A percentile compares a stretch with the other conserved stretches of the same genome.
These are phyloP conservation scores for Allygus modestus DNA, from an alignment of 2,888 invertebrate species.

Conservation along the genomic window DNA sequence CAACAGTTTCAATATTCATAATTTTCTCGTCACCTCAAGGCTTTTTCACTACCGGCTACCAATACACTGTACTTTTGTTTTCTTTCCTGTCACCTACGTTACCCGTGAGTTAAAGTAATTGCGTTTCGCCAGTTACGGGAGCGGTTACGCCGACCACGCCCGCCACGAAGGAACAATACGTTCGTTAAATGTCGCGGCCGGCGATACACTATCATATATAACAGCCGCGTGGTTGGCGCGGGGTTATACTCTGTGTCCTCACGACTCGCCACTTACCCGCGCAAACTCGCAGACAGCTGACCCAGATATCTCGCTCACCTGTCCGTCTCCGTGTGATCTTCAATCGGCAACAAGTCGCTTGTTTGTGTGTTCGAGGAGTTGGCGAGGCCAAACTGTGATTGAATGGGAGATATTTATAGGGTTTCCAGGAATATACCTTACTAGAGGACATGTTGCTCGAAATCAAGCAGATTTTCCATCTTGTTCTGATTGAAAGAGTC, in stretches of 20 bases:
- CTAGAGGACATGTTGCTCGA: too few species aligned
- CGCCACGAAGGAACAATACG: constrained; percentile 21
- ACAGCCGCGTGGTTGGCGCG: constrained; percentile 19
- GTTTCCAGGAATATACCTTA: too few species aligned
- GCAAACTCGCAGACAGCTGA: constrained; percentile 51
- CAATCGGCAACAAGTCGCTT: not conserved
- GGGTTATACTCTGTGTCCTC: constrained; percentile 29
- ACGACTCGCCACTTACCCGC: constrained; percentile 51
- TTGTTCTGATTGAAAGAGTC: too few species aligned
- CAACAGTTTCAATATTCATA: not conserved
- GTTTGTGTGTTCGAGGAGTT: not conserved
- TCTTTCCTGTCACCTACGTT: constrained; percentile 20
- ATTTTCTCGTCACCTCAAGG: not conserved
- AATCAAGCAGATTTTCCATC: too few species aligned
- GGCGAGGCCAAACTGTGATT: not conserved
- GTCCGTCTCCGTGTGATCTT: not conserved
- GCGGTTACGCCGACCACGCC: constrained; percentile 39
- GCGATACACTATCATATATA: constrained; percentile 42
- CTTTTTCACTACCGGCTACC: not conserved
- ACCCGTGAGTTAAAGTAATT: constrained; percentile 30
- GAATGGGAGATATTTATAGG: too few species aligned
- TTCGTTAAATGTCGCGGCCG: constrained; percentile 49
- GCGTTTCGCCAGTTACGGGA: constrained; percentile 33
- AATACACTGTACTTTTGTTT: not conserved
- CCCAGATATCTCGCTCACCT: constrained; percentile 44